Evolutionary conservation across 2,113 vertebrate species (phyloP), one percentile per base, ranked within the genome.

Genomic region (Psilopsiagon aymara): DNA sequence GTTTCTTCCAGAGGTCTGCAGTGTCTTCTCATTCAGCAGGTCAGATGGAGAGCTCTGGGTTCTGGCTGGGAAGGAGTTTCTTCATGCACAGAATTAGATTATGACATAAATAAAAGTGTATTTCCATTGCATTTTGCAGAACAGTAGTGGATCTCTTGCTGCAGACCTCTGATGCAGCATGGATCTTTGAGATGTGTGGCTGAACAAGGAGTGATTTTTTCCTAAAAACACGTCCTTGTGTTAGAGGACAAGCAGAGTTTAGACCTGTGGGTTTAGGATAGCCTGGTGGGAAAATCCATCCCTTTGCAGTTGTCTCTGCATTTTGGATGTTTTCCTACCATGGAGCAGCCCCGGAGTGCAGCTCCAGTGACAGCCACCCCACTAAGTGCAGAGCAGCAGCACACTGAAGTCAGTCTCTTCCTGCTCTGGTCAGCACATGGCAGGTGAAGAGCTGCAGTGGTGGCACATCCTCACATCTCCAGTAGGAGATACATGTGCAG

Each of bases 351-450:
- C 12, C 2, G 3, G 47, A 55, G 18, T 17, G 4, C 41, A 44
- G 13, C 13, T 86, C 9, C 35, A 51, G 23, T 23, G 53, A 8
- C 29, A 87, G 37, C 12, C 3, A 2, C 35, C 29, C 20, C 28
- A 19, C 0, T 1, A 33, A 43, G 17, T 1, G 1, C 37, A 11
- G 18, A 23, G 9, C 13, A 41, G n/a, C 6, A 4, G 9, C 1
- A 3, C 33, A 29, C 5, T 13, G 13, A 49, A 2, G 0, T 39
- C 25, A 23, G 28, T 20, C 19, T 33, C 10, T 76, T 59, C 37
- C 43, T 31, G 7, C 28, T 41, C 6, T 27, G 15, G 8, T 31
- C 19, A 29, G 41, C 2, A 0, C 1, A 0, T 1, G 2, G 18
- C 2, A 4, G 14, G 10, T 17, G 11, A 31, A 1, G 4, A 64